Conservation (phyloP, 92 coral and sea anemone genomes). For the Galaxea fascicularis region DNA sequence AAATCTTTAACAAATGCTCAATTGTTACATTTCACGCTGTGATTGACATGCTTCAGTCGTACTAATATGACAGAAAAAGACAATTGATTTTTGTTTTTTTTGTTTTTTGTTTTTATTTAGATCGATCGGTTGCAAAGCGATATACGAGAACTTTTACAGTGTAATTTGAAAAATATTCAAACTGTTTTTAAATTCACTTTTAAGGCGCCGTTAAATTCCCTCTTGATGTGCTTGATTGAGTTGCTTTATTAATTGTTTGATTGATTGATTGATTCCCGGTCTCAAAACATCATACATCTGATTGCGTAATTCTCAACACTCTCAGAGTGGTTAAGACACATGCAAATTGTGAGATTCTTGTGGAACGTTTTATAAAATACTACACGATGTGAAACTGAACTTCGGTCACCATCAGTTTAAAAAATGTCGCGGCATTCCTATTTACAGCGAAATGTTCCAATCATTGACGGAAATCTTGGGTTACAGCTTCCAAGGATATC, state of each 20-base stretch:
- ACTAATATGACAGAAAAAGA: background rate
- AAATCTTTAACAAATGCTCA: background rate
- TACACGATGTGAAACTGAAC: conserved; percentile 10
- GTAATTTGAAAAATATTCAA: background rate
- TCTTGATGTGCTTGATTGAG: background rate
- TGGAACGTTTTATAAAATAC: background rate
- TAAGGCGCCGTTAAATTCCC: conserved; percentile 1
- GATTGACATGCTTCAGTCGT: background rate
- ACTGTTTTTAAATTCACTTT: background rate
- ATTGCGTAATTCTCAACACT: no score
- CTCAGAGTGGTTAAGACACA: background rate
- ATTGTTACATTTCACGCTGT: background rate
- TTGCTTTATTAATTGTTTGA: background rate
- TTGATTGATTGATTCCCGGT: background rate
- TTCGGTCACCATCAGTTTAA: background rate
- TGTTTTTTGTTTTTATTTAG: no score
- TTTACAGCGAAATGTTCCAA: conserved; percentile 2
- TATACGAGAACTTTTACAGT: background rate
- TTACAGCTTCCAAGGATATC: conserved; percentile 15
- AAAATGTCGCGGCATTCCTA: conserved; percentile 25
- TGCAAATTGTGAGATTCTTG: conserved; percentile 2
- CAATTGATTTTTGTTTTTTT: no score
- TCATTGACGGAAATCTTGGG: conserved; percentile 26
- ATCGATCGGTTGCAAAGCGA: background rate
- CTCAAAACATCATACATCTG: background rate